Base-by-base conservation (phyloP, 2,888 invertebrate genomes). In the Crioceris asparagi region DNA sequence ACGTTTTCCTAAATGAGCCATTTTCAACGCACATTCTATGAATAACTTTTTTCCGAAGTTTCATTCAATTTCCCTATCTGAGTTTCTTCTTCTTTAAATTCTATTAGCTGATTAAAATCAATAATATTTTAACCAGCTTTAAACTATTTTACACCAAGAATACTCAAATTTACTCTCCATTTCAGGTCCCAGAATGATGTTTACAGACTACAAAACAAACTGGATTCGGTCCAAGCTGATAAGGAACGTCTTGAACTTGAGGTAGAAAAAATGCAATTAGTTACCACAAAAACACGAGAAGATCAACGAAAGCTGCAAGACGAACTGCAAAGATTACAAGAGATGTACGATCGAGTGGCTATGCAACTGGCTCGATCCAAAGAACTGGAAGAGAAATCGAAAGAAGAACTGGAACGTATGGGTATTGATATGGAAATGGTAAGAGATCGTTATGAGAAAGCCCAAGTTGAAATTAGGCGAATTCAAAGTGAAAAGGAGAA, bases 361-460 rank as follows among this genome's bases (percentile, higher is more conserved):
- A 69, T 91, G 50, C 90, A 92, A 60, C 68, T 91, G 17, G 79
- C 16, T 39, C 75, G 91, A 49, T 80, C 85, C 35, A 90, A 90
- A 62, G 92, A 92, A 63, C 75, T 80, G 52, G 92, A 92, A 67
- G 91, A 92, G 50, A 91, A 91, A 60, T 81, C 85, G 17, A 87
- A 90, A 54, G 84, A 85, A 57, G 85, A 84, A 50, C 69, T 84
- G 57, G 85, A 84, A 52, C 71, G 83, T 49, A 60, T 83, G 49
- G 68, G 76, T 49, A 77, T 85, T 35, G 91, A 91, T 53, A 71
- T 87, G 17, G 88, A 90, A 61, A 83, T 91, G 75, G 77, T 86
- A 44, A 75, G 88, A 31, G 91, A 92, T 52, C 74, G 88, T 34
- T 86, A 86, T 57, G 91, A 91, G 54, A 91, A 91, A 62, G 72